Evolutionary conservation across 2,113 vertebrate genomes (phyloP), one percentile per base, ranked within the genome.

Genomic region (Percopsis transmontana): DNA sequence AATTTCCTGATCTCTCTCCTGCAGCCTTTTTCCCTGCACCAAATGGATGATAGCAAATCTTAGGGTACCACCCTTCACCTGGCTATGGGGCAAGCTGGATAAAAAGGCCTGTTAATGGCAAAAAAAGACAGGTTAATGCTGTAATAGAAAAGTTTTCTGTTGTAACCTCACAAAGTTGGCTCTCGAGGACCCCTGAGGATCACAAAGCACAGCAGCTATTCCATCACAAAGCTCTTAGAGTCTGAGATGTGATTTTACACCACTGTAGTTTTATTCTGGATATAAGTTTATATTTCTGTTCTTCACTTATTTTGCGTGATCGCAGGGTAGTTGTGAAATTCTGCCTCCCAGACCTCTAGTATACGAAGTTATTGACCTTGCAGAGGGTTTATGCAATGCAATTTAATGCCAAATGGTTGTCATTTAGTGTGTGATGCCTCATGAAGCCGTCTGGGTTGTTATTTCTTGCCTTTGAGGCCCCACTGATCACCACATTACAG

Each of bases 341-440:
- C 60, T 72, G 39, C 65, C 70, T 58, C 45, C 42, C 50, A 33
- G 40, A 58, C 69, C 79, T 72, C 58, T 55, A 60, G 27, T 52
- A 64, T 66, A 68, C 68, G 47, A 68, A 78, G 72, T 73, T 64
- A 53, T 80, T 90, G 86, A 90, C 90, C 84, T 91, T 88, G 80
- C 62, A 50, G 56, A 74, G 70, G 71, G 77, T 82, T 80, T 33
- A 80, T 76, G 83, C 73, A 56, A 79, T 77, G 82, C 80, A 83
- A 88, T 90, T 87, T 86, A 70, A 77, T 62, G 79, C 76, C 72
- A 85, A 89, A 89, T 89, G 70, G 75, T 66, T 85, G 82, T 87
- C 85, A 86, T 90, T 90, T 88, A 72, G 78, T 72, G 78, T 76
- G 83, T 77, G 76, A 83, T 81, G 88, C 82, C 85, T 89, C 88